phyloP scores from a whole-genome alignment of 2,888 invertebrate species.

The Drosophila robusta region DNA sequence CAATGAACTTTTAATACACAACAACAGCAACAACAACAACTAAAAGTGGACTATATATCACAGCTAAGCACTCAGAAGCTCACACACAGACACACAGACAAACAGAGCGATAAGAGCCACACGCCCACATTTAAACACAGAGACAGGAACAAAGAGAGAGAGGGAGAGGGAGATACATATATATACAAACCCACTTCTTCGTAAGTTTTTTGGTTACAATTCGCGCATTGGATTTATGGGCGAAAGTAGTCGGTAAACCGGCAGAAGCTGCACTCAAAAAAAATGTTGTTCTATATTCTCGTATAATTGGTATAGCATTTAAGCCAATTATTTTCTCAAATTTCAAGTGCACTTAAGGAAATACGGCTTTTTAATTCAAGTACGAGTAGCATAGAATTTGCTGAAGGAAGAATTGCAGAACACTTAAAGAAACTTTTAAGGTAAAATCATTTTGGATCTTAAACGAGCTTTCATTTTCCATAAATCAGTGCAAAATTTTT shows the following conservation, averaged over 20 bases:
- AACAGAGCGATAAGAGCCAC: constrained; percentile 42
- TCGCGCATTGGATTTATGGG: constrained; percentile 49
- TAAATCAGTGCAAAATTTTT: too few species aligned
- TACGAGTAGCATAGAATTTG: neutral
- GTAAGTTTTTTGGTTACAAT: constrained; percentile 36
- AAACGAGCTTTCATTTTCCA: too few species aligned
- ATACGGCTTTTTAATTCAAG: neutral
- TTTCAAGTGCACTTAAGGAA: neutral
- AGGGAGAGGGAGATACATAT: constrained; percentile 1
- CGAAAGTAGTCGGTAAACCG: constrained; percentile 22
- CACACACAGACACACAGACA: constrained; percentile 23
- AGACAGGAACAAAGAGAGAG: neutral
- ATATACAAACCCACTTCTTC: constrained; percentile 23
- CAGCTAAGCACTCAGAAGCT: constrained; percentile 67
- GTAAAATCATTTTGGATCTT: too few species aligned
- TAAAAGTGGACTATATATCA: constrained; percentile 69
- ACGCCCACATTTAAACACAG: constrained; percentile 43
- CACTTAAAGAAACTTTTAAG: too few species aligned
- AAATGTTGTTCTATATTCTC: neutral
- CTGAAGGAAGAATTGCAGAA: too few species aligned
- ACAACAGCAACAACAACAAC: constrained; percentile 46
- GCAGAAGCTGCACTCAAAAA: constrained; percentile 11
- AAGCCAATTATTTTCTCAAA: neutral
- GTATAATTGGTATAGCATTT: neutral
- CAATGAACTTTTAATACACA: constrained; percentile 79